Percentiles rank a stretch among this genome's conserved stretches.
Evolutionary conservation across 2,888 invertebrate genomes (phyloP).

Genomic region (Phengaris arion): DNA sequence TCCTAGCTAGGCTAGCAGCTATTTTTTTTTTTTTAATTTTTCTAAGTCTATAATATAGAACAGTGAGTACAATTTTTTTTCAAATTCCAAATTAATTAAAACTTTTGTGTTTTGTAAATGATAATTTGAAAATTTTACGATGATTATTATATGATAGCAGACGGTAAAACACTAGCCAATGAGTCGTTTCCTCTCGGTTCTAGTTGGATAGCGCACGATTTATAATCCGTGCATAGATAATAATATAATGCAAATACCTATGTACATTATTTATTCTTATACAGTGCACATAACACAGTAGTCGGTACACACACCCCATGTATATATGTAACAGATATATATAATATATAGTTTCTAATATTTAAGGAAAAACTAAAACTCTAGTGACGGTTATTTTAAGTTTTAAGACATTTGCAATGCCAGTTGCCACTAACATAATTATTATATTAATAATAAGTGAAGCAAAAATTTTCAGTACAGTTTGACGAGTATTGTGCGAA

Average conservation of each 20-base stretch:
- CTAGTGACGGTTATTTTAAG: too few species aligned
- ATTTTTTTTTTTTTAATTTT: background rate
- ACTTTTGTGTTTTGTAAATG: background rate
- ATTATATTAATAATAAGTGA: too few species aligned
- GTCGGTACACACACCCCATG: too few species aligned
- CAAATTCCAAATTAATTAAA: background rate
- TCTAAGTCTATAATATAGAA: background rate
- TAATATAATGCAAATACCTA: background rate
- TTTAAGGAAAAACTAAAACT: too few species aligned
- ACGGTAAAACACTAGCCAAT: background rate
- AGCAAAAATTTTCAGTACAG: too few species aligned
- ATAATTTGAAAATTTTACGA: too few species aligned
- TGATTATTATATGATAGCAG: background rate
- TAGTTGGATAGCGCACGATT: background rate
- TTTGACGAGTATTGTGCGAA: too few species aligned
- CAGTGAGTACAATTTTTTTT: too few species aligned
- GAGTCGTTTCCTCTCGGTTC: slow-evolving; percentile 3
- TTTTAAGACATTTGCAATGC: too few species aligned
- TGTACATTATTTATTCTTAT: background rate
- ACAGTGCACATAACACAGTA: background rate
- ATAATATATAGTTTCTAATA: too few species aligned
- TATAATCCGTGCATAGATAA: background rate
- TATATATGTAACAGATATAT: too few species aligned
- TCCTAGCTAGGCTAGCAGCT: background rate
- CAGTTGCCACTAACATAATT: too few species aligned